Evolutionary conservation across 37 sponge, comb jelly and placozoan species (phyloP), one percentile per base, ranked within the genome.

Genomic region (Axinella damicornis): DNA sequence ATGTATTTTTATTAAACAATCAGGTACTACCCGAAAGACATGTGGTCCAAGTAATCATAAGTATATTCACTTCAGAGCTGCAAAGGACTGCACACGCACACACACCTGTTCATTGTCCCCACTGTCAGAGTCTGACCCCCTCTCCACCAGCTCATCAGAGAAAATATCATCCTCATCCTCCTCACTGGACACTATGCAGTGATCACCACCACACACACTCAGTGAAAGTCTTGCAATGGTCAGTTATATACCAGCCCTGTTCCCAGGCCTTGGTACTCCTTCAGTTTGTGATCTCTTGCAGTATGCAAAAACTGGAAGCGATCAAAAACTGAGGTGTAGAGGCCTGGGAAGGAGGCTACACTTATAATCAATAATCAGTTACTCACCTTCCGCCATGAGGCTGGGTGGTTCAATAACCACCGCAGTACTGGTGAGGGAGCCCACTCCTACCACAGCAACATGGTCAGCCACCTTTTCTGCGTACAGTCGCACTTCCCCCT

Each of bases 141-240:
- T 56, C 64, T 83, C 83, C 28, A 52, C 60, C 16, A 83, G 67
- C 20, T 90, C 79, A 53, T 90, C 91, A 30, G 86, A 90, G 36
- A 85, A 80, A 0, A 89, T 61, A 40, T 84, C 85, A 57, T 89
- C 90, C 11, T 90, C 91, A 57, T 90, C 91, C 19, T 90, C 90
- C 11, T 77, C 78, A 27, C 81, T 80, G 57, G 81, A 80, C 22
- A 28, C 81, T 80, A 32, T 5, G n/a, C 62, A 13, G 4, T 30
- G 59, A 27, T 1, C 9, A 41, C 69, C 36, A 28, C 22, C 39
- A 76, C 37, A 39, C 31, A 78, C 25, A 63, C 6, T 46, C 46
- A 46, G 46, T n/a, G n/a, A n/a, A n/a, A n/a, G n/a, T n/a, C n/a
- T n/a, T n/a, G n/a, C n/a, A n/a, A n/a, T n/a, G n/a, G n/a, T n/a